These are phyloP conservation scores for Thereva unica DNA, from an alignment of 2,888 invertebrate species.

Conservation along the genomic window DNA sequence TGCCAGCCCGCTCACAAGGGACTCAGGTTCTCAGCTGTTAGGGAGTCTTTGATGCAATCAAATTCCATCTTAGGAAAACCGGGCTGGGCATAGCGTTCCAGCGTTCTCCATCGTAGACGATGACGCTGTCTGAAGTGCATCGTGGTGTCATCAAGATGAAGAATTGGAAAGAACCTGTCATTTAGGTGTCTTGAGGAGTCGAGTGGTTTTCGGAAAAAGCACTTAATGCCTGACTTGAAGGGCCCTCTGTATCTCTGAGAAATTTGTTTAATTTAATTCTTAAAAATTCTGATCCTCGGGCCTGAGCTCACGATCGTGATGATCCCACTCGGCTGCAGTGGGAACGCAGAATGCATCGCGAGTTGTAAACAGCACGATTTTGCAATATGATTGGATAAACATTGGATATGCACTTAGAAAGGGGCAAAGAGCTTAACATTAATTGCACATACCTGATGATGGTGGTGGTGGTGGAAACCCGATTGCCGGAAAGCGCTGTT, in stretches of 20 bases:
- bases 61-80: constrained; percentile 19
- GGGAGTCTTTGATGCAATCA: constrained; percentile 26
- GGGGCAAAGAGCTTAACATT: neutral
- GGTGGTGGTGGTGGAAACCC: constrained; percentile 51
- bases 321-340: neutral
- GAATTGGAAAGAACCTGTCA: constrained; percentile 35
- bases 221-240: constrained; percentile 38
- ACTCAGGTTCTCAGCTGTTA: no score
- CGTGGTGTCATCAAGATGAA: constrained; percentile 34
- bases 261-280: constrained; percentile 37
- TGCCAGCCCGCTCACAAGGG: no score
- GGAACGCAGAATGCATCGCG: constrained; percentile 8
- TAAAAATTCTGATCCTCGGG: constrained; percentile 12
- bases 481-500: constrained; percentile 55
- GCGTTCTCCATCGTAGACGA: constrained; percentile 24
- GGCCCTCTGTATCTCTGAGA: constrained; percentile 26
- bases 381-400: no score
- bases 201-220: constrained; percentile 38
- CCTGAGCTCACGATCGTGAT: no score
- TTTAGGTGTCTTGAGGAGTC: constrained; percentile 32
- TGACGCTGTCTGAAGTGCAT: constrained; percentile 31
- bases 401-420: neutral
- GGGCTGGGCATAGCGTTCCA: constrained; percentile 4
- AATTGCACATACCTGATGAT: constrained; percentile 41
- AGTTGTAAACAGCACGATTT: no score